A percentile compares a stretch with the other conserved stretches of the same genome.
Conservation (phyloP, 2,113 vertebrate genomes). For the Sebastes fasciatus region DNA sequence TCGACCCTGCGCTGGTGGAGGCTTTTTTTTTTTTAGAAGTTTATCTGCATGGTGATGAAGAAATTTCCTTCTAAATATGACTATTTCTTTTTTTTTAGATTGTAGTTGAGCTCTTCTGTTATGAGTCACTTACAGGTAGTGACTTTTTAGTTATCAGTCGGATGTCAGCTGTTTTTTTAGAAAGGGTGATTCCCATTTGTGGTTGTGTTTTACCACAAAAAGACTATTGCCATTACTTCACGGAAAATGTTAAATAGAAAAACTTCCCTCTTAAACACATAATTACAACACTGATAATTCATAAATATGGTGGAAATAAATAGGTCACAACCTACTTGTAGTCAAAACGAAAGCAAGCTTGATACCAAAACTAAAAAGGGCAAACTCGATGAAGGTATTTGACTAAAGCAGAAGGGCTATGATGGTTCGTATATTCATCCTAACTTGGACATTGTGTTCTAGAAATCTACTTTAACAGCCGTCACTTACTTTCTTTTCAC, state of each 20-base stretch:
- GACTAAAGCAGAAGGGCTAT: background rate
- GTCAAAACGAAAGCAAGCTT: background rate
- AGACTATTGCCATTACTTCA: background rate
- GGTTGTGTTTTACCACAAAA: background rate
- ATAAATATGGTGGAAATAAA: background rate
- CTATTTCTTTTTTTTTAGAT: too few species aligned
- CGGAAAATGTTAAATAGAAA: background rate
- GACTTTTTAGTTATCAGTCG: background rate
- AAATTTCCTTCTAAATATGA: background rate
- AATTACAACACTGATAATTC: background rate
- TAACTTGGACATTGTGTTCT: background rate
- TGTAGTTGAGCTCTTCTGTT: background rate
- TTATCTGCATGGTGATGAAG: background rate
- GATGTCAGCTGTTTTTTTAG: background rate
- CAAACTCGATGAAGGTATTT: background rate
- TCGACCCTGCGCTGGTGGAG: background rate
- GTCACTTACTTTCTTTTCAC: background rate
- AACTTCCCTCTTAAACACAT: background rate
- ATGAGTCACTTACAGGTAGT: slow-evolving; percentile 6
- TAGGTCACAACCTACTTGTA: background rate
- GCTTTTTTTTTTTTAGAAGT: background rate
- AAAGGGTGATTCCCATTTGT: slow-evolving; percentile 23
- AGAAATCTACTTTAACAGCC: background rate
- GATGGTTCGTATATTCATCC: background rate
- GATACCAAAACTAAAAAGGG: background rate